A percentile compares a stretch with the other conserved stretches of the same genome.
phyloP scores from a whole-genome alignment of 2,888 invertebrate genomes.

The Atrina japonica region DNA sequence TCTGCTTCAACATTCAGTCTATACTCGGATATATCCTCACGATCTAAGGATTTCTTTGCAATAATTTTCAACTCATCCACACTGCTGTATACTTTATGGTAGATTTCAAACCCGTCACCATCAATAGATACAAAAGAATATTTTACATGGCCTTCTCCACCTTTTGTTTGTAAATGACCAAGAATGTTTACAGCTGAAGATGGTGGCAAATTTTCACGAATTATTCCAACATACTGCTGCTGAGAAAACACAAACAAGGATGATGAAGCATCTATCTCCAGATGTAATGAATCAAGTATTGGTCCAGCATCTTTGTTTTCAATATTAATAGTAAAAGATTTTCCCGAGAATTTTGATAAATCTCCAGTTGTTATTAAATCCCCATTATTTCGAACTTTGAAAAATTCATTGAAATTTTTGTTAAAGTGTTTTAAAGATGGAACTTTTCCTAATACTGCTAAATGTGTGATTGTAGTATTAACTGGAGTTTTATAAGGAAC shows the following conservation, averaged over 20 bases:
- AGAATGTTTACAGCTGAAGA: slow-evolving; percentile 47
- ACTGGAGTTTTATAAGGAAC: slow-evolving; percentile 46
- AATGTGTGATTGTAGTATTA: slow-evolving; percentile 46
- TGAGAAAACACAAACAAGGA: slow-evolving; percentile 49
- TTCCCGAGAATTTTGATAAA: slow-evolving; percentile 49
- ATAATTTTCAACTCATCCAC: slow-evolving; percentile 56
- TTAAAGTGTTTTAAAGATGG: slow-evolving; percentile 35
- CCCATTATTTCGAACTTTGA: slow-evolving; percentile 50
- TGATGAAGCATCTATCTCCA: slow-evolving; percentile 41
- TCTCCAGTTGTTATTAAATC: slow-evolving; percentile 56
- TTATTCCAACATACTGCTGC: slow-evolving; percentile 50
- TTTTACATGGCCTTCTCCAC: slow-evolving; percentile 37
- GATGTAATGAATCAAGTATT: slow-evolving; percentile 39
- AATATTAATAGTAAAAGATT: slow-evolving; percentile 46
- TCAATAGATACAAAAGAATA: slow-evolving; percentile 39
- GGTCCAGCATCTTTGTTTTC: slow-evolving; percentile 38
- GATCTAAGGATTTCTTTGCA: slow-evolving; percentile 86
- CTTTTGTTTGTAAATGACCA: slow-evolving; percentile 43
- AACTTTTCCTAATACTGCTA: slow-evolving; percentile 33
- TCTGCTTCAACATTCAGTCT: slow-evolving; percentile 84
- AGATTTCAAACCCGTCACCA: slow-evolving; percentile 31
- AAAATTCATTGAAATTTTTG: slow-evolving; percentile 34
- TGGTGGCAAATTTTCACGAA: slow-evolving; percentile 54
- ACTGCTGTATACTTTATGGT: slow-evolving; percentile 38
- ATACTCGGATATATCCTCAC: slow-evolving; percentile 88